Evolutionary conservation across 1,140 invertebrate species (phyloP).

Genomic region (Ips nitidus): DNA sequence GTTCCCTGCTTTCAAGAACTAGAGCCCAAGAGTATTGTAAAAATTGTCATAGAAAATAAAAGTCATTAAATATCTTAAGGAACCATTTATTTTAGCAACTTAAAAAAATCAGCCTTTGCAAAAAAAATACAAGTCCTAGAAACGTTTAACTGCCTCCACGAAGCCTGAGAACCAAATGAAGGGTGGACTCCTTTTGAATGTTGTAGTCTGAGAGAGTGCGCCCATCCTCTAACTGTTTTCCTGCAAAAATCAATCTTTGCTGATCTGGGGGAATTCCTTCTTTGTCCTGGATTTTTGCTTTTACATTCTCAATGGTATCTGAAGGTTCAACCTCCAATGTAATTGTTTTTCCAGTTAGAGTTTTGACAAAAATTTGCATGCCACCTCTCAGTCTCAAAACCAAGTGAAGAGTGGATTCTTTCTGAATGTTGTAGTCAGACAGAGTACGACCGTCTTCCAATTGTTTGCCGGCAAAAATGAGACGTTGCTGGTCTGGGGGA

Average conservation of each 20-base stretch:
- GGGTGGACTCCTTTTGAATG: conserved; percentile 90
- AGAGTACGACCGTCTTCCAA: conserved; percentile 91
- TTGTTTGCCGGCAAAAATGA: conserved; percentile 93
- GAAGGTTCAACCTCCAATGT: conserved; percentile 90
- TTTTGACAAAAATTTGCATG: conserved; percentile 96
- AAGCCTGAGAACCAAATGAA: conserved; percentile 89
- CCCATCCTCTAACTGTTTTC: conserved; percentile 94
- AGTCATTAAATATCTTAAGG: not conserved
- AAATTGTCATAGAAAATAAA: not conserved
- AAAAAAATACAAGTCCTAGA: not conserved
- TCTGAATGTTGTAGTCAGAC: conserved; percentile 93
- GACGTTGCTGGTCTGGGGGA: conserved; percentile 84
- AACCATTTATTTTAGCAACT: conserved; percentile 4
- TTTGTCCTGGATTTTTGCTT: conserved; percentile 90
- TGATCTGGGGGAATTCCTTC: conserved; percentile 90
- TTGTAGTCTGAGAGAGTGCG: conserved; percentile 90
- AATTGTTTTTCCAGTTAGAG: conserved; percentile 92
- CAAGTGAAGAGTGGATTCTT: conserved; percentile 90
- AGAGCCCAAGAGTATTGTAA: too few species aligned
- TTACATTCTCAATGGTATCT: conserved; percentile 94
- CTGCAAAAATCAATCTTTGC: conserved; percentile 87
- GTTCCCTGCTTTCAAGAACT: too few species aligned
- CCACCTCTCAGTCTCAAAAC: conserved; percentile 91
- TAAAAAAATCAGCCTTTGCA: not conserved
- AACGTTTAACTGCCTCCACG: conserved; percentile 97